Base-by-base conservation (phyloP, 2,888 invertebrate genomes). In the Malthinus seriepunctatus region DNA sequence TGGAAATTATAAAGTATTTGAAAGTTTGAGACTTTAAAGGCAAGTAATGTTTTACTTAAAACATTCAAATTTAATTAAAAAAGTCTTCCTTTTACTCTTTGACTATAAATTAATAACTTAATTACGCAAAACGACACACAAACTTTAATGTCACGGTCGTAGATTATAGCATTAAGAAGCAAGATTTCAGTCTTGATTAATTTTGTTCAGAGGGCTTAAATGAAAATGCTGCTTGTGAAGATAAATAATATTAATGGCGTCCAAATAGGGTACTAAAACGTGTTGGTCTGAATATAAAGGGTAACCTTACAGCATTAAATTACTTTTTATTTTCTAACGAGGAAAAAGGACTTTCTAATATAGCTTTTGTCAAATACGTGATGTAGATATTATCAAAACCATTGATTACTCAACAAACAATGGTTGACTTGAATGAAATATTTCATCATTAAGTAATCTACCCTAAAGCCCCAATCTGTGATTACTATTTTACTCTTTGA, bases 61-160 rank as follows among this genome's bases (percentile, higher is more conserved):
- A 57, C 57, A 57, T 32, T 42, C 50, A 54, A 54, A 60, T 54
- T 60, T 60, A 56, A 56, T 56, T 60, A 56, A 60, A 60, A 60
- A 60, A 56, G 50, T 39, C 51, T 44, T 46, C 51, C 49, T 35
- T 54, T 51, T 46, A 51, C 55, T 37, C 51, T 48, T 44, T 49
- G 51, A 52, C 51, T 56, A 56, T 56, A 60, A 60, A 60, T 60
- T 60, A 60, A 60, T 60, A 60, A 60, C 60, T 60, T 60, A 60
- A 60, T 60, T 60, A 60, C 56, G 51, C 31, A 55, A 52, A 60
- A 60, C 56, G 60, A 56, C 60, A 60, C 49, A 56, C 55, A 60
- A 60, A 60, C 60, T 54, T 60, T 56, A 52, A 52, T 56, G 56
- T 51, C 56, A 51, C 51, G 51, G 42, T 49, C 60, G 51, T 60